A percentile compares a stretch with the other conserved stretches of the same genome.
phyloP scores from a whole-genome alignment of 2,888 invertebrate species.

The Amblyjoppa fuscipennis region DNA sequence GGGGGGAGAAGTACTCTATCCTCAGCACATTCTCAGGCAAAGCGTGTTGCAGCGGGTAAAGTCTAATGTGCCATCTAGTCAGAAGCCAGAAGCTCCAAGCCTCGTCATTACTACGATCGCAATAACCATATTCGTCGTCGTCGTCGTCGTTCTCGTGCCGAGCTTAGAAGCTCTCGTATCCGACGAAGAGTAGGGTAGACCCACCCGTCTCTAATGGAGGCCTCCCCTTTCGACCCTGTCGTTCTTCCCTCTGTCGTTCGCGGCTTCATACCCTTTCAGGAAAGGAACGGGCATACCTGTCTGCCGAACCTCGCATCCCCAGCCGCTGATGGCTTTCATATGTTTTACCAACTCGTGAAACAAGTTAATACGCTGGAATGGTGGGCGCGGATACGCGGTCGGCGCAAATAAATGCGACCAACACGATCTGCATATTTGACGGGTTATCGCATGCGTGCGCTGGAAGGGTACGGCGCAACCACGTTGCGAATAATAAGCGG shows the following conservation, averaged over 20 bases:
- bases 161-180: not conserved
- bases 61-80: slow-evolving; percentile 44
- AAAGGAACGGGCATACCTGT: slow-evolving; percentile 13
- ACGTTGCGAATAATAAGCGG: slow-evolving; percentile 72
- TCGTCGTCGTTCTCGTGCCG: not conserved
- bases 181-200: slow-evolving; percentile 15
- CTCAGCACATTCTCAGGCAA: slow-evolving; percentile 5
- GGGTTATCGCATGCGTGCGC: slow-evolving; percentile 68
- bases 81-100: slow-evolving; percentile 35
- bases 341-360: slow-evolving; percentile 5
- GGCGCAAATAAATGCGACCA: slow-evolving; percentile 64
- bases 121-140: slow-evolving; percentile 68
- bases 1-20: not conserved
- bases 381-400: not conserved
- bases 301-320: not conserved
- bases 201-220: slow-evolving; percentile 60
- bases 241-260: slow-evolving; percentile 26
- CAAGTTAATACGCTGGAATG: slow-evolving; percentile 4
- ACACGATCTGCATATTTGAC: slow-evolving; percentile 74
- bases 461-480: slow-evolving; percentile 45
- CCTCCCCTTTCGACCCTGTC: not conserved
- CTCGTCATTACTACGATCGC: slow-evolving; percentile 75
- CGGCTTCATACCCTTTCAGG: slow-evolving; percentile 44
- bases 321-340: slow-evolving; percentile 15
- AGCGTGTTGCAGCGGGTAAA: slow-evolving; percentile 21